phyloP scores from a whole-genome alignment of 1,140 invertebrate species.

The Magallana ariakensis region DNA sequence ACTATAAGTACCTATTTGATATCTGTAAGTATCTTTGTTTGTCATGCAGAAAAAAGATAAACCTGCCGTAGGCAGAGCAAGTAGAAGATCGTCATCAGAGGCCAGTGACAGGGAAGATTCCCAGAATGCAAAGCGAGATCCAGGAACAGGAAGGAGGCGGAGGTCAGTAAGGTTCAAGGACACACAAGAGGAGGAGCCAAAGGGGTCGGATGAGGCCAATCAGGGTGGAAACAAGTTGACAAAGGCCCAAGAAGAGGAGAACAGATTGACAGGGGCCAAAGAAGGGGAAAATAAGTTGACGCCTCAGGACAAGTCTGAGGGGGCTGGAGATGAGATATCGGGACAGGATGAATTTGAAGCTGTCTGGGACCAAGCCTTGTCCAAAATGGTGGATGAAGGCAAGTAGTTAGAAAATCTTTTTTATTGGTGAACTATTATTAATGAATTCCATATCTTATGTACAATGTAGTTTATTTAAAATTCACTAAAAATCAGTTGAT shows the following conservation, averaged over 20 bases:
- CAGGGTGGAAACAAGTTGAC: not conserved
- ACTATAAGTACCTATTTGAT: not conserved
- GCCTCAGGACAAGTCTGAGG: not conserved
- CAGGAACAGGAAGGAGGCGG: not conserved
- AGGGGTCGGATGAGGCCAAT: not conserved
- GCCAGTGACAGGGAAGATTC: constrained; percentile 6
- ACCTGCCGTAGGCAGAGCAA: not conserved
- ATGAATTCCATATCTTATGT: no score
- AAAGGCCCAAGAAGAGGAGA: not conserved
- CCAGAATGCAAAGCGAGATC: not conserved
- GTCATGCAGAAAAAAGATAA: not conserved
- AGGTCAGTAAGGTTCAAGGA: not conserved
- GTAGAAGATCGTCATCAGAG: constrained; percentile 10
- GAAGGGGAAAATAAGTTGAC: not conserved
- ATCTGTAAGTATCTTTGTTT: not conserved
- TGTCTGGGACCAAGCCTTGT: not conserved
- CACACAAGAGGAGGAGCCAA: not conserved
- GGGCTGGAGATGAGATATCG: not conserved
- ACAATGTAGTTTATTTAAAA: no score
- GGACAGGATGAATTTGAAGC: constrained; percentile 5
- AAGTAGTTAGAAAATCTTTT: not conserved
- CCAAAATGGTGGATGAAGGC: constrained; percentile 21
- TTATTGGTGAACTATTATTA: no score
- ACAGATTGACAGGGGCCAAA: not conserved
- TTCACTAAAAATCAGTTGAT: no score